Evolutionary conservation across 1,140 invertebrate species (phyloP).

Genomic region (Aphelenchoides besseyi): DNA sequence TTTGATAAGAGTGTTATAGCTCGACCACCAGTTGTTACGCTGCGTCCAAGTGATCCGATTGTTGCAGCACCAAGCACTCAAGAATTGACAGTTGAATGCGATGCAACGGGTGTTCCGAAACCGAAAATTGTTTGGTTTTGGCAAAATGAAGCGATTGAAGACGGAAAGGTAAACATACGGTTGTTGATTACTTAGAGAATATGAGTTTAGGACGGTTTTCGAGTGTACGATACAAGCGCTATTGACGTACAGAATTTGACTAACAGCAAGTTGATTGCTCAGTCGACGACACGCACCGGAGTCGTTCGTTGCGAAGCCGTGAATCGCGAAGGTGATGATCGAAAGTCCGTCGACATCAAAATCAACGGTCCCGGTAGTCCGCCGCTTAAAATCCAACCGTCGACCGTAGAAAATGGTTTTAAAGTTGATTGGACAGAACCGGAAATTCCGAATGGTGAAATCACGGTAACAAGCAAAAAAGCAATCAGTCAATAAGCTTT

Average conservation of each 20-base stretch:
- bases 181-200: conserved; percentile 15
- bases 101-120: conserved; percentile 56
- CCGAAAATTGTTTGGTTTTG: conserved; percentile 62
- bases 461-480: conserved; percentile 42
- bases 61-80: conserved; percentile 48
- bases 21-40: conserved; percentile 43
- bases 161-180: conserved; percentile 47
- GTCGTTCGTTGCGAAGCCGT: conserved; percentile 54
- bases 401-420: conserved; percentile 53
- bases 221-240: conserved; percentile 55
- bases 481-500: not conserved
- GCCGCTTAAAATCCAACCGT: conserved; percentile 49
- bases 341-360: conserved; percentile 53
- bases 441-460: conserved; percentile 52
- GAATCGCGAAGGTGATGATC: conserved; percentile 54
- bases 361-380: conserved; percentile 57
- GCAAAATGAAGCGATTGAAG: conserved; percentile 52
- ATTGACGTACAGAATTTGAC: conserved; percentile 50
- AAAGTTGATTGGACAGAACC: conserved; percentile 58
- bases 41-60: conserved; percentile 38
- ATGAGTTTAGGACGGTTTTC: conserved; percentile 50
- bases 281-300: conserved; percentile 56
- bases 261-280: conserved; percentile 54
- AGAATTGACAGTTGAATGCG: conserved; percentile 54
- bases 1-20: conserved; percentile 40